Percentiles rank a stretch among this genome's conserved stretches.
Evolutionary conservation across 37 sponge, comb jelly and placozoan genomes (phyloP).

Genomic region (Tethya wilhelma): DNA sequence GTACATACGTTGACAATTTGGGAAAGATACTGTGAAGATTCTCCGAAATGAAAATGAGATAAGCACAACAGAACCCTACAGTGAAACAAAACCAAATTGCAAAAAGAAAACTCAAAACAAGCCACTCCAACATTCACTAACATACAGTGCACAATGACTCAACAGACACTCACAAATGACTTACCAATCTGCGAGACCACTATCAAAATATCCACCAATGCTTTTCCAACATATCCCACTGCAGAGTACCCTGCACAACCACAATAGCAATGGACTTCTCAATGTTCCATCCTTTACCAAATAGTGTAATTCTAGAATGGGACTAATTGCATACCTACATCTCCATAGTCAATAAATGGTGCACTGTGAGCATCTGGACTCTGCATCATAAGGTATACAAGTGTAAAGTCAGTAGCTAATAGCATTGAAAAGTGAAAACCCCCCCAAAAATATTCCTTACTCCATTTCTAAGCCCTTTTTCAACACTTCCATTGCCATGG

Average conservation of each 20-base stretch:
- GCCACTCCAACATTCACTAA: too few relatives aligned
- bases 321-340: slow-evolving; percentile 64
- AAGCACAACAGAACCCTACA: slow-evolving; percentile 95
- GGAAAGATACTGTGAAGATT: slow-evolving; percentile 74
- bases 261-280: neutral
- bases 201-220: slow-evolving; percentile 68
- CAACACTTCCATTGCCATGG: slow-evolving; percentile 4
- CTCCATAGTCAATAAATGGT: slow-evolving; percentile 84
- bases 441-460: too few relatives aligned
- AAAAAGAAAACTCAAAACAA: too few relatives aligned
- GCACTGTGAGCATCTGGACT: neutral
- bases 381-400: neutral
- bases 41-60: slow-evolving; percentile 93
- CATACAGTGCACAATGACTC: too few relatives aligned
- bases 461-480: neutral
- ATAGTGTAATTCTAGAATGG: neutral
- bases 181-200: slow-evolving; percentile 85
- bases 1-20: slow-evolving; percentile 49
- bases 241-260: slow-evolving; percentile 55
- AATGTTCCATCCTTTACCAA: neutral
- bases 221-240: slow-evolving; percentile 68
- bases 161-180: slow-evolving; percentile 3
- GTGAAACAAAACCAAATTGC: neutral
- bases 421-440: too few relatives aligned
- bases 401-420: too few relatives aligned